Percentiles rank a stretch among this genome's conserved stretches.
Conservation (phyloP, 2,888 invertebrate genomes). For the Stictocephala bisonia region DNA sequence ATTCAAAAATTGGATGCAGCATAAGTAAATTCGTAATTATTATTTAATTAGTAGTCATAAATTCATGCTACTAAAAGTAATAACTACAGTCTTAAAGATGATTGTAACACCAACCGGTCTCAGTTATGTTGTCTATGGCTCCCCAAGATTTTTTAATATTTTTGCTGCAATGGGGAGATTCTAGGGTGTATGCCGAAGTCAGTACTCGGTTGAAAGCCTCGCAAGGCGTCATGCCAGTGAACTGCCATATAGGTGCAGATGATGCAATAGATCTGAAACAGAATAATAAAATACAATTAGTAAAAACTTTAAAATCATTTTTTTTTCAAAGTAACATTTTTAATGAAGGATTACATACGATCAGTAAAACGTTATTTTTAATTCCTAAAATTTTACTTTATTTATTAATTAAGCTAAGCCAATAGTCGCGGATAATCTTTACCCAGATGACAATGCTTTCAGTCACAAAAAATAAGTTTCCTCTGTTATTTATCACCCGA, state of each 20-base stretch:
- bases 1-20: no score
- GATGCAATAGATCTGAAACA: conserved; percentile 84
- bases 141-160: conserved; percentile 85
- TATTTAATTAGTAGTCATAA: no score
- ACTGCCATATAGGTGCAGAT: conserved; percentile 93
- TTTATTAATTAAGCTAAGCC: not conserved
- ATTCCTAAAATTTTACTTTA: not conserved
- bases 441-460: no score
- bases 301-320: not conserved
- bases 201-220: conserved; percentile 80
- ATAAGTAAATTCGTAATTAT: no score
- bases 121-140: conserved; percentile 69
- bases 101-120: no score
- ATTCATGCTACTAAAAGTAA: no score
- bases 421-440: no score
- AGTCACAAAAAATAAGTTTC: no score
- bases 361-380: no score
- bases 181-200: conserved; percentile 77
- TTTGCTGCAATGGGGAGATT: conserved; percentile 72
- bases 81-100: no score
- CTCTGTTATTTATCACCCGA: no score
- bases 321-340: no score
- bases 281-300: conserved; percentile 36
- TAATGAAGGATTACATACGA: not conserved
- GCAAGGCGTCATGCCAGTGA: conserved; percentile 82